A percentile compares a stretch with the other conserved stretches of the same genome.
phyloP scores from a whole-genome alignment of 1,140 invertebrate genomes.

The Eufriesea mexicana region DNA sequence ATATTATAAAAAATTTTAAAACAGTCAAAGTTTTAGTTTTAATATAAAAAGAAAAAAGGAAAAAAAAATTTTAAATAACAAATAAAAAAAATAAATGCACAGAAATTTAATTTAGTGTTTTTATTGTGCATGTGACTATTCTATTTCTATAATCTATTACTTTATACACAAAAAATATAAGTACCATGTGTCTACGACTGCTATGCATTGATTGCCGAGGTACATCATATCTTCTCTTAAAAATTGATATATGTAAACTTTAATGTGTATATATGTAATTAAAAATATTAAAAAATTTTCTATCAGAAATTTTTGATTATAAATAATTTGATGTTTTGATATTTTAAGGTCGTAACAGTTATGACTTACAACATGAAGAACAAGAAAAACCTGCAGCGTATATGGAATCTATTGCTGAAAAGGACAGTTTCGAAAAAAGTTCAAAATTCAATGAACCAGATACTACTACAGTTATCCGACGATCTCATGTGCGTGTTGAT shows the following conservation, averaged over 20 bases:
- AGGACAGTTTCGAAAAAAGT: constrained; percentile 59
- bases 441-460: constrained; percentile 77
- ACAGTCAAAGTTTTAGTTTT: not conserved
- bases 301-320: no score
- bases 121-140: constrained; percentile 6
- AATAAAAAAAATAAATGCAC: no score
- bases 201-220: constrained; percentile 84
- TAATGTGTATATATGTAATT: no score
- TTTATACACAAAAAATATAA: constrained; percentile 33
- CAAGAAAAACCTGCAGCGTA: constrained; percentile 71
- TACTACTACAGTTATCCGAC: constrained; percentile 77
- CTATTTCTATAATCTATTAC: constrained; percentile 1
- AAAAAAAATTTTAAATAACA: no score
- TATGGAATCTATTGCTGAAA: constrained; percentile 65
- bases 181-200: constrained; percentile 81
- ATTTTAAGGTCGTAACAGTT: constrained; percentile 78
- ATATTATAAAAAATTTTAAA: not conserved
- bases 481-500: constrained; percentile 82
- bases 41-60: no score
- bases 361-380: constrained; percentile 78
- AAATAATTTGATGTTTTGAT: not conserved
- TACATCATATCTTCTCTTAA: constrained; percentile 61
- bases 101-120: not conserved
- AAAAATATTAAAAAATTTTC: no score
- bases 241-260: constrained; percentile 8